Evolutionary conservation across 2,888 invertebrate genomes (phyloP).

Genomic region (Opisthograptis luteolata): DNA sequence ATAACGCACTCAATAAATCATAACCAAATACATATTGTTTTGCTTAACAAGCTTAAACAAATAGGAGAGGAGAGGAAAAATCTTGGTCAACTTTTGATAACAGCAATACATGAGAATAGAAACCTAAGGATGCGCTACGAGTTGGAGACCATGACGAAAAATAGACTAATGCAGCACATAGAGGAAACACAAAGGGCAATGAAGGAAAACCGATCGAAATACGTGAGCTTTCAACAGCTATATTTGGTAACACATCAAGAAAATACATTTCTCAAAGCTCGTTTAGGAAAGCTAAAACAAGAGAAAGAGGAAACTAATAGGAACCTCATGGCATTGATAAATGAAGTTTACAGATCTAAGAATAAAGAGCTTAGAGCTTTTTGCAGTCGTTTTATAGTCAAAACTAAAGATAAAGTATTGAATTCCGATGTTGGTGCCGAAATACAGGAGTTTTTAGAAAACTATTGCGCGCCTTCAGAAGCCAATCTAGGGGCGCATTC

Average conservation of each 20-base stretch:
- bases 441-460: constrained; percentile 58
- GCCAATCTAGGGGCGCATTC: constrained; percentile 27
- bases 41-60: constrained; percentile 63
- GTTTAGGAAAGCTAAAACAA: constrained; percentile 55
- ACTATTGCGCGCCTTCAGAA: constrained; percentile 26
- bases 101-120: constrained; percentile 69
- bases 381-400: constrained; percentile 66
- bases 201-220: constrained; percentile 61
- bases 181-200: constrained; percentile 61
- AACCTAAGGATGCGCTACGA: constrained; percentile 62
- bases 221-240: constrained; percentile 66
- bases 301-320: constrained; percentile 64
- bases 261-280: constrained; percentile 63
- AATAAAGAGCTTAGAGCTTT: constrained; percentile 62
- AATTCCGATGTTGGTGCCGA: constrained; percentile 61
- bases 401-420: constrained; percentile 59
- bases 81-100: constrained; percentile 57
- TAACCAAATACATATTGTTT: constrained; percentile 42
- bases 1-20: constrained; percentile 12
- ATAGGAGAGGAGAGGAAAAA: constrained; percentile 60
- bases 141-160: constrained; percentile 62
- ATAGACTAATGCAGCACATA: constrained; percentile 55
- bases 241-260: constrained; percentile 68
- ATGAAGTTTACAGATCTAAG: constrained; percentile 63
- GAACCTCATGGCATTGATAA: constrained; percentile 60